A percentile compares a stretch with the other conserved stretches of the same genome.
Evolutionary conservation across 2,797 vertebrate genomes (phyloP).

Genomic region (Scolopax rusticola): DNA sequence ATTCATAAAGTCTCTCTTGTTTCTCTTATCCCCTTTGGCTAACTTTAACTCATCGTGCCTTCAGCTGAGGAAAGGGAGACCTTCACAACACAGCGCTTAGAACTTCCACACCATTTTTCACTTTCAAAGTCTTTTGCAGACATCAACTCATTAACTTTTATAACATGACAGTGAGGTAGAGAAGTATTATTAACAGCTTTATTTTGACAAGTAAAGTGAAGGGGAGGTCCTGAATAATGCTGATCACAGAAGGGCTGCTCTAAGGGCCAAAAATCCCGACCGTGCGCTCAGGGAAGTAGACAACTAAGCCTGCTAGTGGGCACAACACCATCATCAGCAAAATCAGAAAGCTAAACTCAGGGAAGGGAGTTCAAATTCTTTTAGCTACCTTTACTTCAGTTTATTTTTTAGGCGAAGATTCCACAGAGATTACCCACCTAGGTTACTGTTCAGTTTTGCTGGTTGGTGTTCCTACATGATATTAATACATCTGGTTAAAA

Average conservation of each 20-base stretch:
- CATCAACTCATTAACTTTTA: conserved; percentile 42
- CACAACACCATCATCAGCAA: not conserved
- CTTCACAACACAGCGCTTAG: not conserved
- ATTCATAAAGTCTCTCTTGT: conserved; percentile 45
- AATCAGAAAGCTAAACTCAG: not conserved
- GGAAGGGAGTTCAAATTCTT: not conserved
- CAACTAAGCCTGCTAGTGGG: not conserved
- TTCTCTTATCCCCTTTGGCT: conserved; percentile 44
- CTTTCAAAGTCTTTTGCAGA: conserved; percentile 28
- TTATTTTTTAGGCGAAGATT: not conserved
- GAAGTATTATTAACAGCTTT: conserved; percentile 31
- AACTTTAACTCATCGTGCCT: conserved; percentile 61
- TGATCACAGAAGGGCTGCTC: not conserved
- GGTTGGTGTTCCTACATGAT: not conserved
- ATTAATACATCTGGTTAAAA: not conserved
- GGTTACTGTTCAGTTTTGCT: not conserved
- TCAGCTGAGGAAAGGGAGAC: conserved; percentile 7
- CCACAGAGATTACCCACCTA: not conserved
- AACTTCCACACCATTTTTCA: conserved; percentile 9
- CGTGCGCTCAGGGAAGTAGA: not conserved
- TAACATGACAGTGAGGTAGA: not conserved
- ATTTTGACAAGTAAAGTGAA: conserved; percentile 41
- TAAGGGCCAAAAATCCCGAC: not conserved
- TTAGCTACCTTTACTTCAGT: not conserved
- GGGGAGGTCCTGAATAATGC: not conserved